phyloP scores from a whole-genome alignment of 2,113 vertebrate genomes.

The Hemichromis elongatus region DNA sequence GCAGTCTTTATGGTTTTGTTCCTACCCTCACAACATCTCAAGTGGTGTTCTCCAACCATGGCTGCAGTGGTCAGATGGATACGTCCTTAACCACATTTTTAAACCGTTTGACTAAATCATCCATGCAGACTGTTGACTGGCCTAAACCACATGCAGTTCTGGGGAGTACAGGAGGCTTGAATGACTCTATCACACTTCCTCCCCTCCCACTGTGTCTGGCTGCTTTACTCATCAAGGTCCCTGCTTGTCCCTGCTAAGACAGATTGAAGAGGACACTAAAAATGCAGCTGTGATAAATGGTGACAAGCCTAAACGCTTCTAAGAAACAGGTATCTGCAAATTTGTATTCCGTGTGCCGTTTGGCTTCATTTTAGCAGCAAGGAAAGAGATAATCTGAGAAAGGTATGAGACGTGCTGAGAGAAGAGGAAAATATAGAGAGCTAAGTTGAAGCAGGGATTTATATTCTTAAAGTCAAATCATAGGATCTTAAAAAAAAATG shows the following conservation, averaged over 20 bases:
- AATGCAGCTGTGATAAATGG: conserved; percentile 65
- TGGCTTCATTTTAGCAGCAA: conserved; percentile 10
- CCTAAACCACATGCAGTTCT: conserved; percentile 44
- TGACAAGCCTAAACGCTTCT: conserved; percentile 53
- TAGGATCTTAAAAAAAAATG: background rate
- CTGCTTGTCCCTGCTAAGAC: conserved; percentile 47
- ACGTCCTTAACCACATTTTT: conserved; percentile 47
- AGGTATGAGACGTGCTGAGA: background rate
- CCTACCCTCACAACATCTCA: conserved; percentile 6
- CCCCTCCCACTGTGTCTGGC: conserved; percentile 48
- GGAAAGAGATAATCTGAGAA: conserved; percentile 1
- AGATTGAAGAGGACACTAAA: conserved; percentile 60
- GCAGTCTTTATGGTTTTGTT: background rate
- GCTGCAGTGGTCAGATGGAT: conserved; percentile 31
- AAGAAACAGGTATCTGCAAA: conserved; percentile 56
- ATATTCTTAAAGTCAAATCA: background rate
- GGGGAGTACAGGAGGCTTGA: conserved; percentile 18
- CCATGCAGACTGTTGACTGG: conserved; percentile 35
- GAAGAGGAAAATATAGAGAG: background rate
- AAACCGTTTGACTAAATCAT: conserved; percentile 33
- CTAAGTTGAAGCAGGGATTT: background rate
- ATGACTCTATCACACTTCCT: conserved; percentile 55
- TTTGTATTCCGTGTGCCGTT: conserved; percentile 46
- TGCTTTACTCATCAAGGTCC: conserved; percentile 67
- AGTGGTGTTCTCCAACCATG: conserved; percentile 18